Evolutionary conservation across 92 coral and sea anemone genomes (phyloP), one percentile per base, ranked within the genome.

Genomic region (Epizoanthus illoricatus): DNA sequence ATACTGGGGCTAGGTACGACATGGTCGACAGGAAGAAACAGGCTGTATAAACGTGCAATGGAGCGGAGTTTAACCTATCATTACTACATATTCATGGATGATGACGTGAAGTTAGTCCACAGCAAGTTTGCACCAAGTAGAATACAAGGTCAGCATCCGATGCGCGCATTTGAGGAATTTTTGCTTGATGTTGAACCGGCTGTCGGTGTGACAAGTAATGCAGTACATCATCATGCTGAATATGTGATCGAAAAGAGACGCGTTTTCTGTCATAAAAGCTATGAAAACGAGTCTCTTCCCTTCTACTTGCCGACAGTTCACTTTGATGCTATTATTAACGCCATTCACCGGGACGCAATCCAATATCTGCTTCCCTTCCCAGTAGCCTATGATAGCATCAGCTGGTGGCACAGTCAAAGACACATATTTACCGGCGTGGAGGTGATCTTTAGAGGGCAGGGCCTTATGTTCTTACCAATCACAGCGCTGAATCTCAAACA

Each of bases 101-200:
- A 76, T 28, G 90, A 87, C 18, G 73, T 40, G 11, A 17, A 9
- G 18, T 49, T 87, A 0, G 5, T 13, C 4, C 83, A 65, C 65
- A 82, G 74, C 21, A 28, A 69, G n/a, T 69, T 59, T 63, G 69
- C 84, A 63, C 74, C 86, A 10, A 21, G 61, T 9, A 23, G 41
- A 16, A 75, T 85, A 70, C 41, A 21, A 17, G 8, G 36, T 4
- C 23, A 62, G 15, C 28, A 75, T 4, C 94, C 94, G 0, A 69
- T 90, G 54, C 74, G 91, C 54, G 87, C 81, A 4, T 81, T 90
- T 71, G 91, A 90, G 47, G 55, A 81, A 5, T 90, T 86, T 68
- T 83, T 90, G 2, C 57, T 90, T 17, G 73, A 58, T 16, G 84
- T 69, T 45, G 88, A 91, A 15, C 94, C 94, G 0, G 94, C 86